phyloP scores from a whole-genome alignment of 2,888 invertebrate species.

The Salpingus planirostris region DNA sequence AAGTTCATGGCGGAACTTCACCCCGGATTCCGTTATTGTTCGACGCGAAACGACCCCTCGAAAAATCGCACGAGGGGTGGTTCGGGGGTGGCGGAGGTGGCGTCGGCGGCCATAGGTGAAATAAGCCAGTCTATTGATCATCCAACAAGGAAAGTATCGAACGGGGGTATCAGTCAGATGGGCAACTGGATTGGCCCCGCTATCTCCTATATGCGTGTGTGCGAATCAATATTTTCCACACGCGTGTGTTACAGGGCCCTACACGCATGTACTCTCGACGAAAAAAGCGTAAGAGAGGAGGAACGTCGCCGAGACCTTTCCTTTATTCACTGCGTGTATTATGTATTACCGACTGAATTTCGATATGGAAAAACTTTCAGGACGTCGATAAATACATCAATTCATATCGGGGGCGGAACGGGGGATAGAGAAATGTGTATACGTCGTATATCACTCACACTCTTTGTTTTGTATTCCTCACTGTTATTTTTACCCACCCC shows the following conservation, averaged over 20 bases:
- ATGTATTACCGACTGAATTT: constrained; percentile 13
- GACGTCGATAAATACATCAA: constrained; percentile 20
- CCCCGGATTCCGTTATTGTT: too few relatives aligned
- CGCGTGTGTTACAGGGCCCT: constrained; percentile 28
- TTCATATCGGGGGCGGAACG: too few relatives aligned
- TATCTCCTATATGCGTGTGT: constrained; percentile 24
- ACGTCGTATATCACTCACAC: too few relatives aligned
- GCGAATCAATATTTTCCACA: constrained; percentile 32
- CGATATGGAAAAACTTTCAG: constrained; percentile 17
- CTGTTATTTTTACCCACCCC: background rate
- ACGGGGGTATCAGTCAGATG: constrained; percentile 16
- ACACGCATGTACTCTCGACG: constrained; percentile 28
- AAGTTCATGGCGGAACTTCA: constrained; percentile 18
- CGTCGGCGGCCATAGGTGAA: background rate
- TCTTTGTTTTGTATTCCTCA: background rate
- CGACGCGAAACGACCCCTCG: too few relatives aligned
- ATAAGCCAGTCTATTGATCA: constrained; percentile 13
- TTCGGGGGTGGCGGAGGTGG: background rate
- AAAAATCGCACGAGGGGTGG: too few relatives aligned
- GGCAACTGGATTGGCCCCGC: constrained; percentile 27
- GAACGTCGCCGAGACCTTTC: too few relatives aligned
- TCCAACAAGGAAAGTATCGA: constrained; percentile 15
- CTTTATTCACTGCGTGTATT: constrained; percentile 2
- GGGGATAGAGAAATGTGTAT: too few relatives aligned
- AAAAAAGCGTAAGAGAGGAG: too few relatives aligned